Evolutionary conservation across 2,888 invertebrate genomes (phyloP), one percentile per base, ranked within the genome.

Genomic region (Eremobia ochroleuca): DNA sequence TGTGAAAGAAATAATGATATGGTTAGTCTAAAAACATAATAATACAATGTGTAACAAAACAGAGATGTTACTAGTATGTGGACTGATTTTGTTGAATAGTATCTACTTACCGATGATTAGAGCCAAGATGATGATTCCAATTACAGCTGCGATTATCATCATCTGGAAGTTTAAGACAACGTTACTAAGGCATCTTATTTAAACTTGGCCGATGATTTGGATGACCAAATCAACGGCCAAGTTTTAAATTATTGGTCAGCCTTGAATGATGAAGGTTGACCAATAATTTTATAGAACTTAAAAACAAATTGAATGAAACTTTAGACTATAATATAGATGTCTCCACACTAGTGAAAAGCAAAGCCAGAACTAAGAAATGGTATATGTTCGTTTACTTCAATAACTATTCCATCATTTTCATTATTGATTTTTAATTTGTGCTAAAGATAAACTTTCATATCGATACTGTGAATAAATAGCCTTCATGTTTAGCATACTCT

Each of bases 91-190:
- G 4, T 64, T 59, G 25, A 68, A 31, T 40, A 62, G 11, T 52
- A 13, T 59, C 72, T 76, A 94, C 98, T 98, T 97, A 99, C 99
- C 98, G 94, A 99, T 98, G 94, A 99, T 98, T 93, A 99, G 98
- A 92, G 98, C 98, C 94, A 99, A 96, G 94, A 98, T 98, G 91
- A 98, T 97, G 91, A 98, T 97, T 85, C 98, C 98, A 95, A 99
- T 98, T 72, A 98, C 98, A 86, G 98, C 99, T 96, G 99, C 98
- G 89, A 99, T 98, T 91, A 99, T 98, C 98, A 99, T 99, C 99
- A 99, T 99, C 98, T 98, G 95, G 25, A 97, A 97, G 18, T 62
- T 68, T 59, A 77, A 25, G 5, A 55, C 0, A 59, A 52, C 1
- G 18, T 83, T 69, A 84, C 4, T 58, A 40, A 18, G 15, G 40